Evolutionary conservation across 2,113 vertebrate species (phyloP).

Genomic region (Strix uralensis): DNA sequence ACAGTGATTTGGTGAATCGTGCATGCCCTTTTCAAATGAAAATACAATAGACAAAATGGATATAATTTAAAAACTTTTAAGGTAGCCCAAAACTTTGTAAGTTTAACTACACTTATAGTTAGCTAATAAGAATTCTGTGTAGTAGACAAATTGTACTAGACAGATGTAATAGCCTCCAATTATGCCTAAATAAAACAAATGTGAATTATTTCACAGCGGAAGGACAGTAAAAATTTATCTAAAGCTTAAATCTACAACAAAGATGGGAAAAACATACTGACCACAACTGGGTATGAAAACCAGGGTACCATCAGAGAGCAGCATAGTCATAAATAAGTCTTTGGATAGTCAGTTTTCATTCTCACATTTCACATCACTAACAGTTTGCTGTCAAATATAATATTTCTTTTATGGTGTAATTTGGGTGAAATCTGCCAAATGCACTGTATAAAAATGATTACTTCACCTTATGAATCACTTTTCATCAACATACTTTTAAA

Average conservation of each 20-base stretch:
- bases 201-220: not conserved
- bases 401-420: conserved; percentile 65
- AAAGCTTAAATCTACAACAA: not conserved
- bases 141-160: not conserved
- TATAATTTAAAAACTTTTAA: not conserved
- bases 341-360: not conserved
- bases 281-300: not conserved
- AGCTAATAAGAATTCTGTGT: not conserved
- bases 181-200: not conserved
- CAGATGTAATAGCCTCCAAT: not conserved
- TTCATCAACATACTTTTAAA: conserved; percentile 45
- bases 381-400: conserved; percentile 40
- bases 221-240: not conserved
- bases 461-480: conserved; percentile 63
- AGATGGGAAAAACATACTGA: not conserved
- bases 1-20: not conserved
- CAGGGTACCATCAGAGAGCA: conserved; percentile 3
- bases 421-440: conserved; percentile 24
- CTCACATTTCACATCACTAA: conserved; percentile 24
- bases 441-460: conserved; percentile 44
- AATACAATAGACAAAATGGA: not conserved
- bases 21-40: not conserved
- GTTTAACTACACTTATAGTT: not conserved
- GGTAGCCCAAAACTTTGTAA: not conserved
- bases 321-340: not conserved